Evolutionary conservation across 2,888 invertebrate species (phyloP).

Genomic region (Sericinus montela): DNA sequence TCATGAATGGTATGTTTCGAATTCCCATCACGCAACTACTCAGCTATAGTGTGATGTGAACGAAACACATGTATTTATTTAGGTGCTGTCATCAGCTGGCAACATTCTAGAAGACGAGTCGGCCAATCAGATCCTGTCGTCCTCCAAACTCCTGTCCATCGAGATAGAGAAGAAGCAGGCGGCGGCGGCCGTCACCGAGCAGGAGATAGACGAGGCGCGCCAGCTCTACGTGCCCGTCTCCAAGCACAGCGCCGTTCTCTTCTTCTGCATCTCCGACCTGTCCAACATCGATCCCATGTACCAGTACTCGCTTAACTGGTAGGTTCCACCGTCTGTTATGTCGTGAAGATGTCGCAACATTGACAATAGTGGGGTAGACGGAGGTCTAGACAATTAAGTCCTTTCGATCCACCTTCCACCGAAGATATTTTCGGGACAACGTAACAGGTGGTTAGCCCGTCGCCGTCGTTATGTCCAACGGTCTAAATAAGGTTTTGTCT

Average conservation of each 20-base stretch:
- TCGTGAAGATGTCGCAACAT: too few relatives aligned
- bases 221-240: constrained; percentile 94
- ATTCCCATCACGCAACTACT: too few relatives aligned
- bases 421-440: too few relatives aligned
- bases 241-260: constrained; percentile 89
- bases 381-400: too few relatives aligned
- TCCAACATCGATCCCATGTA: constrained; percentile 97
- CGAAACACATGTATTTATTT: constrained; percentile 9
- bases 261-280: constrained; percentile 95
- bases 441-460: too few relatives aligned
- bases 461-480: too few relatives aligned
- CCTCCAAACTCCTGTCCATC: constrained; percentile 91
- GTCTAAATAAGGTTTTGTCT: too few relatives aligned
- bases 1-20: too few relatives aligned
- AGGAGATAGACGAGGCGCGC: constrained; percentile 91
- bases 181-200: constrained; percentile 88
- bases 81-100: constrained; percentile 91
- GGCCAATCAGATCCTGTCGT: constrained; percentile 93
- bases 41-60: too few relatives aligned
- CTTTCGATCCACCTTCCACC: too few relatives aligned
- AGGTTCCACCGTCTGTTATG: background rate
- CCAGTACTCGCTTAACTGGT: constrained; percentile 94
- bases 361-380: too few relatives aligned
- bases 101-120: constrained; percentile 98
- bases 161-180: constrained; percentile 94